Evolutionary conservation across 2,113 vertebrate genomes (phyloP).

Genomic region (Falco punctatus): DNA sequence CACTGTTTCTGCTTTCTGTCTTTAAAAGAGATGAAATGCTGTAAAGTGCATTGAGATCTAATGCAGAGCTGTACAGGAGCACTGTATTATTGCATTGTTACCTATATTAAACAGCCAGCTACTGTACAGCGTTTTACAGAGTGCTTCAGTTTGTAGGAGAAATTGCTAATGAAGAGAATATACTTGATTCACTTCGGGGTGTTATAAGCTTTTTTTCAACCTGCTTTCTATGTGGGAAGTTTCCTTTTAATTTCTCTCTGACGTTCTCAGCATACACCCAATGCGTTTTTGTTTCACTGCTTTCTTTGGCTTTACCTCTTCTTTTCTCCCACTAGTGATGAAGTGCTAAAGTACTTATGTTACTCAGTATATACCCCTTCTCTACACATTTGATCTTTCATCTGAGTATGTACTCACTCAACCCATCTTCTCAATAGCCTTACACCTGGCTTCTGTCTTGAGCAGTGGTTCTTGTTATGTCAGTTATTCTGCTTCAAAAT

Average conservation of each 20-base stretch:
- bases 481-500: not conserved
- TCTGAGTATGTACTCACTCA: not conserved
- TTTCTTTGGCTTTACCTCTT: not conserved
- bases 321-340: not conserved
- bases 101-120: not conserved
- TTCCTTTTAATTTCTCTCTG: not conserved
- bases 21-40: not conserved
- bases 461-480: not conserved
- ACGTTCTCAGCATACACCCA: not conserved
- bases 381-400: not conserved
- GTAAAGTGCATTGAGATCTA: not conserved
- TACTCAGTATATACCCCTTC: not conserved
- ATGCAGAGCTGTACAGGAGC: not conserved
- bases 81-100: not conserved
- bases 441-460: not conserved
- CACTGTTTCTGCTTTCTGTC: not conserved
- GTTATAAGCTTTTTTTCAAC: not conserved
- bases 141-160: not conserved
- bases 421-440: not conserved
- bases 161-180: not conserved
- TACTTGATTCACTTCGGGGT: not conserved
- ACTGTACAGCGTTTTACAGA: not conserved
- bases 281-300: not conserved
- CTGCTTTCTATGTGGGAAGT: not conserved
- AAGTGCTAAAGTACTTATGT: not conserved